phyloP scores from a whole-genome alignment of 2,888 invertebrate genomes.

The Ormyrus labotus region DNA sequence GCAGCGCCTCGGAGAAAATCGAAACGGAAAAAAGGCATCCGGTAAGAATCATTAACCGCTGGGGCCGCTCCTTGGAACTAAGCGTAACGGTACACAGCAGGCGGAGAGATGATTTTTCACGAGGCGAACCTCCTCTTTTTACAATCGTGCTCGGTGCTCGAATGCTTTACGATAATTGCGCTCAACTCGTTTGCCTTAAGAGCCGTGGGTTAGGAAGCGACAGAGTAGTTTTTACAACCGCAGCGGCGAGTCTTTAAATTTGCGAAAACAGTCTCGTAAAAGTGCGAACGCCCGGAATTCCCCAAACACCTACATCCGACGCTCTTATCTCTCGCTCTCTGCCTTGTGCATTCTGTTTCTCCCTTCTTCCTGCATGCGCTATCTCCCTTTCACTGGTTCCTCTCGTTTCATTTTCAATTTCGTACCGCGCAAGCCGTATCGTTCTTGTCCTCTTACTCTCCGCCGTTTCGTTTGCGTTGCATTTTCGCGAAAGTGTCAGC shows the following conservation, averaged over 20 bases:
- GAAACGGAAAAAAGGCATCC: constrained; percentile 6
- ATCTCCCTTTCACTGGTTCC: constrained; percentile 45
- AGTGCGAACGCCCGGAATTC: constrained; percentile 54
- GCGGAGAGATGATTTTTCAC: constrained; percentile 30
- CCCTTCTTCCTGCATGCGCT: constrained; percentile 43
- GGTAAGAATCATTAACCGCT: constrained; percentile 31
- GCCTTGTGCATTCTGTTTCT: constrained; percentile 31
- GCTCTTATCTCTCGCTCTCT: constrained; percentile 35
- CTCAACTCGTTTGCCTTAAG: constrained; percentile 34
- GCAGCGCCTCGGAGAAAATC: background rate
- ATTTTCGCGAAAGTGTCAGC: constrained; percentile 21
- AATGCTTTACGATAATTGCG: constrained; percentile 53
- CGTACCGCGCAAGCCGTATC: constrained; percentile 15
- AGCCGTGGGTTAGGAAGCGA: constrained; percentile 42
- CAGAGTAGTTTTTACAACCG: constrained; percentile 60
- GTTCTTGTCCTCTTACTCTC: background rate
- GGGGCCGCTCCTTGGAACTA: constrained; percentile 7
- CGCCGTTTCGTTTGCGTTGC: constrained; percentile 36
- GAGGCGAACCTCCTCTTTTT: constrained; percentile 25
- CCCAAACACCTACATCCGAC: constrained; percentile 29
- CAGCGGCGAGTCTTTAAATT: constrained; percentile 56
- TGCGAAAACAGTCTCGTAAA: constrained; percentile 63
- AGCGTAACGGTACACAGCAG: background rate
- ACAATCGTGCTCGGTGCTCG: constrained; percentile 16
- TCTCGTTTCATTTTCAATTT: constrained; percentile 50